A percentile compares a stretch with the other conserved stretches of the same genome.
Evolutionary conservation across 2,888 invertebrate species (phyloP).

Genomic region (Sarcophaga subvicina): DNA sequence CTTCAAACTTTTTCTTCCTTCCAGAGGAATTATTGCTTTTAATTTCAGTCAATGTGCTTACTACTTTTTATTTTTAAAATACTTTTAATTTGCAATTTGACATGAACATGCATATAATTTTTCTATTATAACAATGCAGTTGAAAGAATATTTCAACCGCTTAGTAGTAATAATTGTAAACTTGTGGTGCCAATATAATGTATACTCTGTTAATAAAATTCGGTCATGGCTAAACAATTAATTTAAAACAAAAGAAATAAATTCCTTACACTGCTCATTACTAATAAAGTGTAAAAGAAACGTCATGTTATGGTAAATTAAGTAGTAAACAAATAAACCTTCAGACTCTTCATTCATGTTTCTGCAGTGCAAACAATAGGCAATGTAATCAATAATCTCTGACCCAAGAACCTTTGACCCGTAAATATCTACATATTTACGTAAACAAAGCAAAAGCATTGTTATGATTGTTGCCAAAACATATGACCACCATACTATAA

Average conservation of each 20-base stretch:
- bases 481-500: conserved; percentile 14
- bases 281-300: not conserved
- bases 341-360: not conserved
- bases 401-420: conserved; percentile 40
- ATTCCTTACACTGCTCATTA: conserved; percentile 12
- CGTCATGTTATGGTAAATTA: too few species aligned
- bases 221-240: conserved; percentile 45
- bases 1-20: too few species aligned
- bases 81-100: too few species aligned
- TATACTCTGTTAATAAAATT: conserved; percentile 3
- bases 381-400: not conserved
- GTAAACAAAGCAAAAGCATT: not conserved
- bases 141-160: not conserved
- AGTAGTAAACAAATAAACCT: not conserved
- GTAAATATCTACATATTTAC: not conserved
- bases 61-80: too few species aligned
- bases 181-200: not conserved
- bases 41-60: too few species aligned
- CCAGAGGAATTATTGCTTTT: too few species aligned
- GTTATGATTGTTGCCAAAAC: conserved; percentile 12
- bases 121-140: not conserved
- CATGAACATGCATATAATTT: too few species aligned
- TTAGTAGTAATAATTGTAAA: not conserved
- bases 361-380: conserved; percentile 23
- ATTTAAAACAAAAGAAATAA: conserved; percentile 10